These are phyloP conservation scores for Fulmarus glacialis DNA, from an alignment of 2,113 vertebrate species.

Conservation along the genomic window DNA sequence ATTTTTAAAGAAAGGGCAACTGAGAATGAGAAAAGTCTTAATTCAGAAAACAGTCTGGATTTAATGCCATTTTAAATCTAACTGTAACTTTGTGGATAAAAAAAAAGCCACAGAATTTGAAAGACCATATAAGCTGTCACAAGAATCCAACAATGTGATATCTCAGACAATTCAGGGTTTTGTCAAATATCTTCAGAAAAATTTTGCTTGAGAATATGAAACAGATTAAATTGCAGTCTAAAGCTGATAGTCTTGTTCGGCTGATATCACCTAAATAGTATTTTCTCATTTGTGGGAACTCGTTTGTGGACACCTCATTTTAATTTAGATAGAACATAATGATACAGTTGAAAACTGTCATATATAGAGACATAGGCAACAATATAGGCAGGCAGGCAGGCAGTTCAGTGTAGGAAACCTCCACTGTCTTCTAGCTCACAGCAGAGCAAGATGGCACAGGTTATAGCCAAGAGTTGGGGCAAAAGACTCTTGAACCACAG, in stretches of 20 bases:
- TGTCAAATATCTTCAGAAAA: constrained; percentile 16
- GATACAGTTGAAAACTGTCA: not conserved
- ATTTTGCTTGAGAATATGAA: not conserved
- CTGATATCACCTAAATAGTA: not conserved
- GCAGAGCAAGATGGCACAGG: not conserved
- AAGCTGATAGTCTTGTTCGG: not conserved
- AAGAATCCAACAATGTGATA: not conserved
- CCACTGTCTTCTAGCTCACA: not conserved
- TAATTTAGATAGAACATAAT: constrained; percentile 26
- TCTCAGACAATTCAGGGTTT: not conserved
- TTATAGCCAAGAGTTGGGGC: not conserved
- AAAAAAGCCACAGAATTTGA: not conserved
- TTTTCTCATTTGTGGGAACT: not conserved
- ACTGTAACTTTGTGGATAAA: not conserved
- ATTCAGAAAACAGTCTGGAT: not conserved
- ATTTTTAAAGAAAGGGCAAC: not conserved
- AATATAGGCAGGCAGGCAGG: not conserved
- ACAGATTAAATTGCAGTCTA: not conserved
- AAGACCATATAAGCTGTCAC: not conserved
- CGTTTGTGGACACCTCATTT: not conserved
- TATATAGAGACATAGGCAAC: not conserved
- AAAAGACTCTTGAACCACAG: not conserved
- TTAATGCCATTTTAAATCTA: constrained; percentile 27
- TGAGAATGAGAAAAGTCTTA: not conserved
- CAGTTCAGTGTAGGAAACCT: not conserved